Percentiles rank a stretch among this genome's conserved stretches.
phyloP scores from a whole-genome alignment of 2,888 invertebrate species.

The Hyles lineata region DNA sequence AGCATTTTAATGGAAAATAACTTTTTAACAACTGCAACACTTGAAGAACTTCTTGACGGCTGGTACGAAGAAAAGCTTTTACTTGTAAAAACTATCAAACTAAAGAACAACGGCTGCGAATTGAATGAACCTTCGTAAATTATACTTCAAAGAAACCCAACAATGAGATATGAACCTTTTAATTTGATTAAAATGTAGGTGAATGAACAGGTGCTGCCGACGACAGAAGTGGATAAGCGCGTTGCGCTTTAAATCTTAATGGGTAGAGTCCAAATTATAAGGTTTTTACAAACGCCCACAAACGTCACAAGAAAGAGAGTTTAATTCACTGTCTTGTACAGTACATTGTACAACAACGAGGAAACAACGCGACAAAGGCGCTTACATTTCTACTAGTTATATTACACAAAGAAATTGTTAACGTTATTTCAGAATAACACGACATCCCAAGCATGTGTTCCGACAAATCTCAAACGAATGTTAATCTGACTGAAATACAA shows the following conservation, averaged over 20 bases:
- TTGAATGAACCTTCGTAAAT: conserved; percentile 37
- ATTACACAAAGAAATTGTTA: conserved; percentile 31
- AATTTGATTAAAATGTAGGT: conserved; percentile 47
- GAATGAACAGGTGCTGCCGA: background rate
- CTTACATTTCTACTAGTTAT: conserved; percentile 33
- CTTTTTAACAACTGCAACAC: conserved; percentile 38
- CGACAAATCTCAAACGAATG: background rate
- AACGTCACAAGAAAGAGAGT: conserved; percentile 1
- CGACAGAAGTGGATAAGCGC: conserved; percentile 11
- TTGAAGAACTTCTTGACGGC: conserved; percentile 38
- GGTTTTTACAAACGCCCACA: conserved; percentile 11
- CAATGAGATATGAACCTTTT: conserved; percentile 42
- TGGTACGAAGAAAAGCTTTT: conserved; percentile 49
- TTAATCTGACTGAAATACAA: background rate
- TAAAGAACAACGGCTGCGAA: conserved; percentile 43
- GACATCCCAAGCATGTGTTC: background rate
- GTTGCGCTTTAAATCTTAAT: background rate
- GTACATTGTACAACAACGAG: conserved; percentile 32
- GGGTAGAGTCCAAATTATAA: conserved; percentile 14
- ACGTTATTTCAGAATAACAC: conserved; percentile 1
- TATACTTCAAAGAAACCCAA: conserved; percentile 21
- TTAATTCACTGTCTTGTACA: conserved; percentile 19
- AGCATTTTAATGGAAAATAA: conserved; percentile 38
- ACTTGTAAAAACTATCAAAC: conserved; percentile 51
- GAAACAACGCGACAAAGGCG: conserved; percentile 35